Evolutionary conservation across 2,888 invertebrate species (phyloP).

Genomic region (Andrena flavipes): DNA sequence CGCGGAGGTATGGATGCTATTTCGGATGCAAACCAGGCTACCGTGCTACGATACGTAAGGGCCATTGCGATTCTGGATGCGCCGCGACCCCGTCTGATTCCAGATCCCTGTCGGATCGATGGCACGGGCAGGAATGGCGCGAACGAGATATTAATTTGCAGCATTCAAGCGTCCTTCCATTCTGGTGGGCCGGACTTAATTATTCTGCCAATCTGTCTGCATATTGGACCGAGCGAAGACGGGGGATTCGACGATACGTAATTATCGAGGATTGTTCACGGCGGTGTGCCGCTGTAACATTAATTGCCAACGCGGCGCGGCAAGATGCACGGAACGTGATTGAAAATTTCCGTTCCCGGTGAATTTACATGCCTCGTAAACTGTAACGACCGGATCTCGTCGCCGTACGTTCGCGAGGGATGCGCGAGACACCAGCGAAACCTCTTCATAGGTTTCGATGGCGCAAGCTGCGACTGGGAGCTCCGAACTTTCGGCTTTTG

Average conservation of each 20-base stretch:
- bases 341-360: constrained; percentile 37
- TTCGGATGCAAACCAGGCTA: constrained; percentile 56
- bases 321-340: constrained; percentile 37
- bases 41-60: constrained; percentile 51
- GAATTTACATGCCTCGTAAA: background rate
- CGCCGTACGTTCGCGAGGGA: background rate
- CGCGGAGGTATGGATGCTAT: constrained; percentile 36
- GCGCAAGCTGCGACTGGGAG: background rate
- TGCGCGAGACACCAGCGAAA: background rate
- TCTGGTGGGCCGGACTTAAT: constrained; percentile 67
- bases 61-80: constrained; percentile 61
- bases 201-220: constrained; percentile 71
- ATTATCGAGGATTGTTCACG: constrained; percentile 66
- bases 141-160: constrained; percentile 72
- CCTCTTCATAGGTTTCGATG: background rate
- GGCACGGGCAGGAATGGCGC: constrained; percentile 46
- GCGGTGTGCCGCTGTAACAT: constrained; percentile 52
- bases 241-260: constrained; percentile 62
- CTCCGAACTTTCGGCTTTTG: background rate
- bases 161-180: constrained; percentile 59
- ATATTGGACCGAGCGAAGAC: constrained; percentile 65
- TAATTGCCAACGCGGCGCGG: constrained; percentile 40
- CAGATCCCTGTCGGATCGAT: constrained; percentile 63
- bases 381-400: background rate
- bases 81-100: constrained; percentile 40